These are phyloP conservation scores for Drosophila pectinifera DNA, from an alignment of 1,140 invertebrate species.

Conservation along the genomic window DNA sequence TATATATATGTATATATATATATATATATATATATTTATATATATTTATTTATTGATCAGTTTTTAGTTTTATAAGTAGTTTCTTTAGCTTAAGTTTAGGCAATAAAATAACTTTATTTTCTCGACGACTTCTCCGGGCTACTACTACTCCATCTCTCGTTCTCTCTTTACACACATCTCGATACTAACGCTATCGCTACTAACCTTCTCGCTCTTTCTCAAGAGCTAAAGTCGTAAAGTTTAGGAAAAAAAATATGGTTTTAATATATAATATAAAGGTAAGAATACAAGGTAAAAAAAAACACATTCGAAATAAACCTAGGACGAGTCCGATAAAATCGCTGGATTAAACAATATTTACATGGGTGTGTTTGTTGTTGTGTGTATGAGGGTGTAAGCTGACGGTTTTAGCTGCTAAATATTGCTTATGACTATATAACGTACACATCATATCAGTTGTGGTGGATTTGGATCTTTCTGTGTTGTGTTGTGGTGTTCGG, in stretches of 20 bases:
- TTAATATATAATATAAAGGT: conserved; percentile 31
- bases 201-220: conserved; percentile 33
- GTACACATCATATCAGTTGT: conserved; percentile 74
- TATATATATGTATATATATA: conserved; percentile 43
- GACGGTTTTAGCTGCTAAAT: conserved; percentile 71
- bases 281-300: conserved; percentile 44
- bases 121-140: conserved; percentile 16
- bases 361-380: conserved; percentile 32
- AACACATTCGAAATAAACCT: conserved; percentile 58
- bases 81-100: conserved; percentile 58
- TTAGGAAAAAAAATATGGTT: conserved; percentile 23
- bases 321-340: conserved; percentile 67
- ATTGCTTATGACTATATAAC: conserved; percentile 83
- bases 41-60: conserved; percentile 60
- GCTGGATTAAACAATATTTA: conserved; percentile 72
- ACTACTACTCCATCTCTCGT: conserved; percentile 11
- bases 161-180: conserved; percentile 14
- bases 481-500: conserved; percentile 31
- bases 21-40: conserved; percentile 18
- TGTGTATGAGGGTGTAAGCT: conserved; percentile 35
- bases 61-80: conserved; percentile 59
- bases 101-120: conserved; percentile 70
- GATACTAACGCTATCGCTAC: conserved; percentile 10
- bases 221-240: conserved; percentile 11
- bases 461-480: conserved; percentile 67